A percentile compares a stretch with the other conserved stretches of the same genome.
Evolutionary conservation across 2,113 vertebrate genomes (phyloP).

Genomic region (Phyllopteryx taeniolatus): DNA sequence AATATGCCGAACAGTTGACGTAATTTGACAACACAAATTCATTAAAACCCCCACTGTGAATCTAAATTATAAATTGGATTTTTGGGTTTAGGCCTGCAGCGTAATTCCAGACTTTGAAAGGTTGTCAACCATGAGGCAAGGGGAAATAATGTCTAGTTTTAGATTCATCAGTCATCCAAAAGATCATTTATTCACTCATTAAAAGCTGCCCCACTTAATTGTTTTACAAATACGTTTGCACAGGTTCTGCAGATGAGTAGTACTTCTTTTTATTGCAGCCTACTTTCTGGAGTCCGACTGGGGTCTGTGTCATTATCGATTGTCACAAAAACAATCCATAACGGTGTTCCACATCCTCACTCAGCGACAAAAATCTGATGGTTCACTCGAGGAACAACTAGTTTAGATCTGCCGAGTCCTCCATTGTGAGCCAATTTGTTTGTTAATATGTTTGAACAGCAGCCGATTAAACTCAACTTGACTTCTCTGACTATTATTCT

Average conservation of each 20-base stretch:
- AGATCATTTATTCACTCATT: not conserved
- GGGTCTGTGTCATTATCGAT: not conserved
- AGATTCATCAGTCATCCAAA: not conserved
- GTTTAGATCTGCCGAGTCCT: not conserved
- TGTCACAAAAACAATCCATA: not conserved
- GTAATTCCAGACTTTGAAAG: too few species aligned
- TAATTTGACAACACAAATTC: too few species aligned
- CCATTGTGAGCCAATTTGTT: not conserved
- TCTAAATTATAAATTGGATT: too few species aligned
- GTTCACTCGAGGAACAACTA: not conserved
- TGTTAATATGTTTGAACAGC: not conserved
- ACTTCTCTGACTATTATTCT: not conserved
- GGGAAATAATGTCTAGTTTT: not conserved
- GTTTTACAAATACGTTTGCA: not conserved
- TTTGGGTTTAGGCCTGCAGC: too few species aligned
- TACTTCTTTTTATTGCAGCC: not conserved
- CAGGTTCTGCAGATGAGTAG: too few species aligned
- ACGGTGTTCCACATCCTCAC: not conserved
- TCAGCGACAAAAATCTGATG: not conserved
- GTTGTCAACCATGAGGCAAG: too few species aligned
- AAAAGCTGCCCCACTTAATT: not conserved
- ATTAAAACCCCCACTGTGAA: too few species aligned
- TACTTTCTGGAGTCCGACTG: not conserved
- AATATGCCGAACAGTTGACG: too few species aligned
- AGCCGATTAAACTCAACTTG: not conserved